Evolutionary conservation across 2,888 invertebrate genomes (phyloP), one percentile per base, ranked within the genome.

Genomic region (Mesoligia furuncula): DNA sequence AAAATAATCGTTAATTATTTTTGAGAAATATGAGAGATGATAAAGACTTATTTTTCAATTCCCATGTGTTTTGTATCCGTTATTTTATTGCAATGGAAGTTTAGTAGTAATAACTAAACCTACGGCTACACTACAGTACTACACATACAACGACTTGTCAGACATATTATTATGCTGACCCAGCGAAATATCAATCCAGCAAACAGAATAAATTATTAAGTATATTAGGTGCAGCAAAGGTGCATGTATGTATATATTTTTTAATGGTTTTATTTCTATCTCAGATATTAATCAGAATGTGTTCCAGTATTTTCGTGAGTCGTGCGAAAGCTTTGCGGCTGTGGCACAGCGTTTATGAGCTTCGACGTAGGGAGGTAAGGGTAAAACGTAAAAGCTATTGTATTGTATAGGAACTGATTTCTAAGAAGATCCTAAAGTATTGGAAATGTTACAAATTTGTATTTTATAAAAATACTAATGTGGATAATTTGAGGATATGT

Each of bases 361-460:
- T 96, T 96, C 92, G 95, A 94, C 90, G 91, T 96, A 96, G 96
- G 94, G 90, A 94, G 91, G 92, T 96, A 96, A 96, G 96, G 95
- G 95, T 96, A 95, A 94, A 93, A 92, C 88, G 91, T 93, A 95
- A 94, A 93, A 91, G 92, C 93, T 95, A 95, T 93, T 94, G 90
- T 92, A 93, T 89, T 91, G 92, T 93, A 94, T 94, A 94, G 93
- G 93, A 95, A 93, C 91, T 93, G 93, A 94, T 94, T 94, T 94
- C 94, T 94, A 95, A 94, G 90, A 93, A 89, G 93, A 95, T 96
- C 95, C 94, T 95, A 93, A 95, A 95, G 94, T 96, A 96, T 96
- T 95, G 94, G 92, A 95, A 92, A 90, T 96, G 95, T 96, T 96
- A 96, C 96, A 96, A 96, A 96, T 96, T 96, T 96, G 96, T 96